Percentiles rank a stretch among this genome's conserved stretches.
Conservation (phyloP, 2,888 invertebrate species). For the Pegoplata infirma region DNA sequence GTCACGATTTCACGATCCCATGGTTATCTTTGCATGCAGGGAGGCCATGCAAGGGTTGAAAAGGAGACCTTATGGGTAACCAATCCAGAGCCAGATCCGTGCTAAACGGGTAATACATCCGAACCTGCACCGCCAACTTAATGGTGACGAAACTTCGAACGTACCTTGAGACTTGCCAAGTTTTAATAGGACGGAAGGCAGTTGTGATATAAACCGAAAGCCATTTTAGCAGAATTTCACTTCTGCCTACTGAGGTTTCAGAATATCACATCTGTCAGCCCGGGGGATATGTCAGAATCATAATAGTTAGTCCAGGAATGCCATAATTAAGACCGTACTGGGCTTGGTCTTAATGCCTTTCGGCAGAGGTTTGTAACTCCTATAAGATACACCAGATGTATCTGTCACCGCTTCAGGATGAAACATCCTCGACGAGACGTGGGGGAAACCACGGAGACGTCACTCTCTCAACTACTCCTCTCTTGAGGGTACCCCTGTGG, state of each 20-base stretch:
- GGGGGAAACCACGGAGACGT: neutral
- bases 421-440: no score
- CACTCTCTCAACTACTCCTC: neutral
- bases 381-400: no score
- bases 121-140: neutral
- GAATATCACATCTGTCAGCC: neutral
- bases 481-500: neutral
- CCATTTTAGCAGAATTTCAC: neutral
- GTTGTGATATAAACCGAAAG: neutral
- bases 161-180: neutral
- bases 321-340: neutral
- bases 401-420: no score
- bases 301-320: no score
- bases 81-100: neutral
- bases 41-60: neutral
- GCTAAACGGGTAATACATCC: neutral
- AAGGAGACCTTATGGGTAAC: no score
- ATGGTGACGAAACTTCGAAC: no score
- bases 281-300: no score
- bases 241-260: neutral
- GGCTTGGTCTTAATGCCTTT: neutral
- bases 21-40: neutral
- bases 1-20: neutral
- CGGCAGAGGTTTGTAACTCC: neutral
- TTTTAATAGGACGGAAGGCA: slow-evolving; percentile 13